These are phyloP conservation scores for Natator depressus DNA, from an alignment of 2,113 vertebrate species.

Conservation along the genomic window DNA sequence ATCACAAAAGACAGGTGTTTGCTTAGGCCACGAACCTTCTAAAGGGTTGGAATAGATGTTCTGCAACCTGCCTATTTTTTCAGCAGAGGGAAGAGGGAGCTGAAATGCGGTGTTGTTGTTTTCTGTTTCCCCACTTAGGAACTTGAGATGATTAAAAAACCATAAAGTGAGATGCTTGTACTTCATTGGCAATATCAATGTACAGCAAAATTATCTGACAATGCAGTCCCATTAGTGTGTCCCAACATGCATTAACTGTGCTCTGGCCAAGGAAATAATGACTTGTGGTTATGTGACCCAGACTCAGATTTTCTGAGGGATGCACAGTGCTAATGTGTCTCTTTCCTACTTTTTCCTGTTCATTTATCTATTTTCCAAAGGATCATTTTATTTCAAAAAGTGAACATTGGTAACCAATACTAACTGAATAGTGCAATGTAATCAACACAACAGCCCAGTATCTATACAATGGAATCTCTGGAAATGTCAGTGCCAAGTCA, in stretches of 20 bases:
- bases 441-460: accelerated
- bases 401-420: not conserved
- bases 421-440: not conserved
- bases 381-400: not conserved
- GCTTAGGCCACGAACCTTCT: not conserved
- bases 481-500: not conserved
- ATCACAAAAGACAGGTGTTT: constrained; percentile 20
- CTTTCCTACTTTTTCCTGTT: not conserved
- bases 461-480: not conserved
- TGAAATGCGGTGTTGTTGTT: not conserved
- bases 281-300: not conserved
- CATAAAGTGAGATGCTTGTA: not conserved
- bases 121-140: not conserved
- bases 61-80: constrained; percentile 7
- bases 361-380: not conserved
- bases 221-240: not conserved
- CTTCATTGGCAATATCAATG: not conserved
- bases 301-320: not conserved
- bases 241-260: constrained; percentile 15
- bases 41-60: not conserved
- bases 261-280: not conserved
- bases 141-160: not conserved
- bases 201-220: constrained; percentile 10
- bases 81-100: not conserved
- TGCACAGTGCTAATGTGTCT: not conserved